Evolutionary conservation across 2,113 vertebrate genomes (phyloP), one percentile per base, ranked within the genome.

Genomic region (Nesospiza acunhae): DNA sequence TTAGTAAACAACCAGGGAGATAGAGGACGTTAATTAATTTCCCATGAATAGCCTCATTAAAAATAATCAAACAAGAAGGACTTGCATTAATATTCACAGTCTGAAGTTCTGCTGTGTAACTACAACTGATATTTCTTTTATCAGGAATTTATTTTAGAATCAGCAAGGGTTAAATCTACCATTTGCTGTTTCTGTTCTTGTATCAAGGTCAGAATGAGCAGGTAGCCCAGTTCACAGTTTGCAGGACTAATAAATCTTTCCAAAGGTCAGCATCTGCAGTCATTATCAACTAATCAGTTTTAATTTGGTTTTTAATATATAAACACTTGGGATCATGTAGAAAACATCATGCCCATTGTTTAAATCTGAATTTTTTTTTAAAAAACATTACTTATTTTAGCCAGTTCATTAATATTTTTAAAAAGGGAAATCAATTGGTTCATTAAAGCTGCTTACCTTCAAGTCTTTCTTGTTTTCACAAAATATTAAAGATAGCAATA

Each of bases 301-400:
- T 91, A 96, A 96, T 97, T 97, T 94, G 81, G n/a, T 72, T 97
- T 97, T 97, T 96, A 97, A 94, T 96, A 92, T 81, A 90, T 94
- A 94, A 97, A 97, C 92, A 90, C 89, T 92, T 76, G 87, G 74
- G 74, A 96, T 92, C 92, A 94, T 90, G 84, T 79, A 85, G 77
- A 96, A 97, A 97, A 96, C 84, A 97, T 88, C 90, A 90, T 52
- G 75, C 83, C 81, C 86, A 84, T 96, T 96, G 79, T 94, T 96
- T 89, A 92, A 96, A 91, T 85, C 74, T 73, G 83, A 11, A 37
- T 37, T 41, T 75, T 75, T 10, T 87, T 94, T 56, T 39, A 76
- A 26, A 16, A 75, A 79, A 31, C 23, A 55, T 31, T 9, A 9
- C 69, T 94, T 93, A 84, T 95, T 92, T 90, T 93, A 93, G 76